phyloP scores from a whole-genome alignment of 2,113 vertebrate species.

The Bucco capensis region DNA sequence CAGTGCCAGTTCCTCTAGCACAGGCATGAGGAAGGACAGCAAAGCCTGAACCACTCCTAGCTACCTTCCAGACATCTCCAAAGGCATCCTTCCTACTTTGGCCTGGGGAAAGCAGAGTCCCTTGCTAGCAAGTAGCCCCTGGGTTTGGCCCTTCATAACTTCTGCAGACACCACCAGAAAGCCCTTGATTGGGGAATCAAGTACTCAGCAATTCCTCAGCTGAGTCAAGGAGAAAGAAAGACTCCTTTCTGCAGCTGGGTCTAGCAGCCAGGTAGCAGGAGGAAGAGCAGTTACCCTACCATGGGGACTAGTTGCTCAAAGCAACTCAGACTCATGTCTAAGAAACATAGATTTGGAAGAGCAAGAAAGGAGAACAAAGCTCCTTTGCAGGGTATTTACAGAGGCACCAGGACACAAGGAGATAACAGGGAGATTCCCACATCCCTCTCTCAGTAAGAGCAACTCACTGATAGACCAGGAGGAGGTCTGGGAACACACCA shows the following conservation, averaged over 20 bases:
- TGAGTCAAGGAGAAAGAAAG: background rate
- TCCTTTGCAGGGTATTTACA: background rate
- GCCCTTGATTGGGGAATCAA: background rate
- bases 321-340: accelerated
- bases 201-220: background rate
- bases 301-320: accelerated
- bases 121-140: background rate
- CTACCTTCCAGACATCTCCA: background rate
- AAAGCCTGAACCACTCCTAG: background rate
- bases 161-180: background rate
- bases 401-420: background rate
- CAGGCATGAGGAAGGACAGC: background rate
- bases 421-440: background rate
- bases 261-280: background rate
- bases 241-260: background rate
- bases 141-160: background rate
- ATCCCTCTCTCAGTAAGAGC: background rate
- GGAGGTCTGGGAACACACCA: constrained; percentile 2
- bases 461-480: background rate
- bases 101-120: background rate
- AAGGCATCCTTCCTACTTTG: background rate
- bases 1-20: background rate
- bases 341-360: background rate
- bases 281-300: background rate
- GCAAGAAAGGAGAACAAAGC: background rate